Evolutionary conservation across 2,797 vertebrate species (phyloP), one percentile per base, ranked within the genome.

Genomic region (Sternotherus odoratus): DNA sequence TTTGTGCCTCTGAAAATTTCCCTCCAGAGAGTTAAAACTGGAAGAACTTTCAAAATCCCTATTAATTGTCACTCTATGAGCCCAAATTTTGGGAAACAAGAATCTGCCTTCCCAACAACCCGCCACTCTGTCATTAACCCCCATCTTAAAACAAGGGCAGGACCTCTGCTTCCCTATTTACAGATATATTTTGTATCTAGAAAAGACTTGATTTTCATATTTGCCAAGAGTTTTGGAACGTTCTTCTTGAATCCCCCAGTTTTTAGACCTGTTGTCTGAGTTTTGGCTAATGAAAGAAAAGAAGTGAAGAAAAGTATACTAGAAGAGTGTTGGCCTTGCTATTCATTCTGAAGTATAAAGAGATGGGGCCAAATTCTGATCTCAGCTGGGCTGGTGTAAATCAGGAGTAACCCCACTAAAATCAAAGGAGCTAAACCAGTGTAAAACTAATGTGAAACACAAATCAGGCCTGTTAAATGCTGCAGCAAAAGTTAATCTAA

Each of bases 401-500:
- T 1, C 1, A n/a, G 11, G 13, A 89, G 3, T 79, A 30, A 83
- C 86, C 95, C 69, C 81, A 24, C 49, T 85, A 78, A 63, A 92
- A 75, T 46, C 5, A 74, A 0, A 2, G 39, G 11, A 17, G 60
- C 2, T 39, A 13, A 0, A 1, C 49, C 66, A 89, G 4, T 4
- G 12, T 9, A 16, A 79, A 91, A 89, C 60, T 5, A 74, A 3
- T 28, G n/a, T 19, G 46, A 91, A 57, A 77, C 77, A 2, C 21
- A 81, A 79, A 89, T 86, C 23, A 87, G 28, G 23, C 49, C 60
- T 77, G 24, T 48, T 43, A 77, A 85, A 8, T 79, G n/a, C 21
- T 36, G 79, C 39, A 56, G 12, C 82, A 57, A 89, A 94, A 63
- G 39, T 43, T 90, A 81, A 77, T 84, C 49, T 53, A 80, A 87